Evolutionary conservation across 1,140 invertebrate genomes (phyloP).

Genomic region (Lordiphosa clarofinis): DNA sequence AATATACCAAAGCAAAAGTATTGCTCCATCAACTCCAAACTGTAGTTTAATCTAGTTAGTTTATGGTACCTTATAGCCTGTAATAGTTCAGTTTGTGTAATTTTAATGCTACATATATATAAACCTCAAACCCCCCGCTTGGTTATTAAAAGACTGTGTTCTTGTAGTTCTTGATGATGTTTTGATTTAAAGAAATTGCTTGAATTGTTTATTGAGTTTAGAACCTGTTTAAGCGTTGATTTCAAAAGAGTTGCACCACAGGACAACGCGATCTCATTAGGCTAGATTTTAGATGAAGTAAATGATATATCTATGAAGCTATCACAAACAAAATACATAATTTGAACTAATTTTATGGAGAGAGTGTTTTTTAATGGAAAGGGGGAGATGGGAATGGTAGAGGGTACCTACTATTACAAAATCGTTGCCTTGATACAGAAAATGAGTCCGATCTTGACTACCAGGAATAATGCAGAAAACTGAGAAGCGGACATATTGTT

Average conservation of each 20-base stretch:
- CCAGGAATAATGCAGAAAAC: no score
- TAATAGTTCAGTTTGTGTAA: slow-evolving; percentile 45
- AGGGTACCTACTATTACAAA: no score
- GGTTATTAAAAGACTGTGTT: slow-evolving; percentile 67
- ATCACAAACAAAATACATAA: slow-evolving; percentile 29
- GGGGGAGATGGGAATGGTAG: background rate
- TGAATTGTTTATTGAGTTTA: slow-evolving; percentile 34
- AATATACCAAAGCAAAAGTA: slow-evolving; percentile 57
- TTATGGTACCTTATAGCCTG: slow-evolving; percentile 52
- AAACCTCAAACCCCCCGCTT: slow-evolving; percentile 49
- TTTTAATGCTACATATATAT: slow-evolving; percentile 21
- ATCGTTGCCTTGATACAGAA: no score
- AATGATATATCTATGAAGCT: slow-evolving; percentile 27
- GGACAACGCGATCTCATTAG: slow-evolving; percentile 66
- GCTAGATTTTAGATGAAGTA: slow-evolving; percentile 2
- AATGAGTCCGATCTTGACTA: no score
- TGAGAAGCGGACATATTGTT: no score
- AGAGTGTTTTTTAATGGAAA: slow-evolving; percentile 1
- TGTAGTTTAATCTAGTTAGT: slow-evolving; percentile 17
- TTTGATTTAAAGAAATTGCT: slow-evolving; percentile 40
- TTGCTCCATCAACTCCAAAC: slow-evolving; percentile 8
- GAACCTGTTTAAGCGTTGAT: slow-evolving; percentile 42
- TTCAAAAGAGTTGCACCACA: slow-evolving; percentile 42
- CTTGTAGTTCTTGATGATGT: slow-evolving; percentile 26
- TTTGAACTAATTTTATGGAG: slow-evolving; percentile 24